Percentiles rank a stretch among this genome's conserved stretches.
phyloP scores from a whole-genome alignment of 2,797 vertebrate genomes.

The Cryptoblepharus egeriae region DNA sequence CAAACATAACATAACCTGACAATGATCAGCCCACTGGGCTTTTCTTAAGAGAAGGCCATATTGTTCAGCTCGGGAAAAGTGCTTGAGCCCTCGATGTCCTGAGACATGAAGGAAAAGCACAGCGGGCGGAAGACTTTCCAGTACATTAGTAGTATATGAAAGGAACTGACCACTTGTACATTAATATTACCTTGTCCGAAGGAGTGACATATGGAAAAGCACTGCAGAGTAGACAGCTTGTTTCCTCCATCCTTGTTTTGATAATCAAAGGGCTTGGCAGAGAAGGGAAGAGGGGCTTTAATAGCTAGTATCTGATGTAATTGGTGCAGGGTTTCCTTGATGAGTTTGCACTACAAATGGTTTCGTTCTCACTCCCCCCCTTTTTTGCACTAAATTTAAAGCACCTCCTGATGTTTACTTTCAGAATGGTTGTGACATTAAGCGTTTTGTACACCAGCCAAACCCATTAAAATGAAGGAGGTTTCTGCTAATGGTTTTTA shows the following conservation, averaged over 20 bases:
- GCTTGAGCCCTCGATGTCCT: constrained; percentile 75
- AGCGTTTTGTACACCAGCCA: constrained; percentile 50
- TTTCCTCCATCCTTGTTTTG: constrained; percentile 43
- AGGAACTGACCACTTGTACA: constrained; percentile 80
- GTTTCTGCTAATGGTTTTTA: constrained; percentile 54
- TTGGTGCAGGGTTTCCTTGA: background rate
- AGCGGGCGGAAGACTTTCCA: constrained; percentile 88
- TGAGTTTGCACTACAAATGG: constrained; percentile 37
- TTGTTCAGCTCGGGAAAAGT: constrained; percentile 82
- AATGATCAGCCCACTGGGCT: constrained; percentile 86
- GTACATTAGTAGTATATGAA: constrained; percentile 92
- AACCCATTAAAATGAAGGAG: constrained; percentile 58
- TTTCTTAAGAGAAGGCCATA: constrained; percentile 85
- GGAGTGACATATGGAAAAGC: constrained; percentile 86
- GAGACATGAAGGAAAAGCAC: constrained; percentile 79
- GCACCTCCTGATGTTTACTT: constrained; percentile 46
- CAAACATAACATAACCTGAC: constrained; percentile 91
- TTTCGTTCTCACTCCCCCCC: constrained; percentile 9
- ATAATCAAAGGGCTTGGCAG: constrained; percentile 13
- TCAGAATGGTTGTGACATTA: constrained; percentile 47
- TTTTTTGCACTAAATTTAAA: constrained; percentile 26
- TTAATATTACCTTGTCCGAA: constrained; percentile 79
- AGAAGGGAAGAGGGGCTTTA: background rate
- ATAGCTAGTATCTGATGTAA: background rate
- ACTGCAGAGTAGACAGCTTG: background rate